phyloP scores from a whole-genome alignment of 2,113 vertebrate genomes.

The Hydrochoerus hydrochaeris region DNA sequence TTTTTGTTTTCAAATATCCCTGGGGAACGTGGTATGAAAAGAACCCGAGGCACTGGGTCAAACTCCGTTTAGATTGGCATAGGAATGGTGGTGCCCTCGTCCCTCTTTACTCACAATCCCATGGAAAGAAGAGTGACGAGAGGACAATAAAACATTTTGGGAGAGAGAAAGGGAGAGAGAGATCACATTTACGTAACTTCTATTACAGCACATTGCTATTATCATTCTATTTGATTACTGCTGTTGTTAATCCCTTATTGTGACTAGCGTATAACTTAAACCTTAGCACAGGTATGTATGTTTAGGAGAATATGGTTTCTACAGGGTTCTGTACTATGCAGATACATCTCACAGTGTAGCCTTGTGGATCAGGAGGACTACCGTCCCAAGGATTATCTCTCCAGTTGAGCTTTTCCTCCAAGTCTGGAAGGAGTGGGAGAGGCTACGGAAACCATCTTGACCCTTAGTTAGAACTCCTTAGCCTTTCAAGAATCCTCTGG shows the following conservation, averaged over 20 bases:
- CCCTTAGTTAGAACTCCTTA: neutral
- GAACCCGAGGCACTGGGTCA: neutral
- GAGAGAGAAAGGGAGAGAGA: neutral
- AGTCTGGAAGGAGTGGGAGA: neutral
- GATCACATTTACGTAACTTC: neutral
- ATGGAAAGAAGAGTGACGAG: neutral
- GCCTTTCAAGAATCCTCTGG: slow-evolving; percentile 13
- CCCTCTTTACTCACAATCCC: neutral
- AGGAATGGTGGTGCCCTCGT: neutral
- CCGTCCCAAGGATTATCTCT: neutral
- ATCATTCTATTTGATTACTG: neutral
- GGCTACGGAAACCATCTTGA: neutral
- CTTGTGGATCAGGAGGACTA: neutral
- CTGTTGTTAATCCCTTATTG: neutral
- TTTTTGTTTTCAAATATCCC: neutral
- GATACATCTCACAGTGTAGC: neutral
- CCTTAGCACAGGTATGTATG: neutral
- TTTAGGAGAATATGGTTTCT: neutral
- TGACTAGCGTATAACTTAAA: neutral
- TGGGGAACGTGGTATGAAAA: neutral
- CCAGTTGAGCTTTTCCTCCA: neutral
- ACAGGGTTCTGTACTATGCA: neutral
- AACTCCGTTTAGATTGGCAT: neutral
- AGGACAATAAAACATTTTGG: neutral
- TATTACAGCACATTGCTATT: neutral